Evolutionary conservation across 2,113 vertebrate species (phyloP).

Genomic region (Dendrocopos noguchii): DNA sequence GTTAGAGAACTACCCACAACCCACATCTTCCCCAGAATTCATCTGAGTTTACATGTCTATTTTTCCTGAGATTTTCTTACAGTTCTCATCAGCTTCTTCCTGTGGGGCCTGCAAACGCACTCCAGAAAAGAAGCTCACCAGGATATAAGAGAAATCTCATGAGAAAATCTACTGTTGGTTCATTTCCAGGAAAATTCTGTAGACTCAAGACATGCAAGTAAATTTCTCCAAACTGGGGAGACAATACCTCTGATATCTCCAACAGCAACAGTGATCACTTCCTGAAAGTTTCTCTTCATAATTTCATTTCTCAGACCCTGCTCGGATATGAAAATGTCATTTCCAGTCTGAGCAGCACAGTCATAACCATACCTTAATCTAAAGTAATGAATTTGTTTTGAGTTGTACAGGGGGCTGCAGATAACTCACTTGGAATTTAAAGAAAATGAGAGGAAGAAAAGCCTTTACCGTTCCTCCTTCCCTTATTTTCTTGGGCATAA

Average conservation of each 20-base stretch:
- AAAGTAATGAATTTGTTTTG: neutral
- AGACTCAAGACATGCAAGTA: conserved; percentile 6
- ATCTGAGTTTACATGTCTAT: conserved; percentile 26
- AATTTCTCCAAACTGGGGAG: neutral
- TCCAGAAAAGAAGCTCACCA: conserved; percentile 60
- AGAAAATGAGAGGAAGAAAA: neutral
- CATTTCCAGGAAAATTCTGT: conserved; percentile 50
- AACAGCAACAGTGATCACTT: conserved; percentile 16
- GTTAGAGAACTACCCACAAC: conserved; percentile 18
- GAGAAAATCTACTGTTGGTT: conserved; percentile 50
- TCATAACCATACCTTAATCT: neutral
- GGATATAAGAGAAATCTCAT: conserved; percentile 54
- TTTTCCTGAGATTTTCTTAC: conserved; percentile 42
- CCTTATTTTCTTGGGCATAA: neutral
- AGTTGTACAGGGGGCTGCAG: neutral
- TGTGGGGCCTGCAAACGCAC: conserved; percentile 42
- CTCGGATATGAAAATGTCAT: conserved; percentile 8
- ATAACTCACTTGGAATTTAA: neutral
- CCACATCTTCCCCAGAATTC: conserved; percentile 8
- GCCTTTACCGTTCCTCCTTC: neutral
- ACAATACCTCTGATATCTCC: conserved; percentile 28
- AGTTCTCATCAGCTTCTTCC: conserved; percentile 56
- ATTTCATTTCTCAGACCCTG: neutral
- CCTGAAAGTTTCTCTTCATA: conserved; percentile 6
- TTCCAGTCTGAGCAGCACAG: neutral